Conservation (phyloP, 2,113 vertebrate genomes). For the Myanophis thanlyinensis region DNA sequence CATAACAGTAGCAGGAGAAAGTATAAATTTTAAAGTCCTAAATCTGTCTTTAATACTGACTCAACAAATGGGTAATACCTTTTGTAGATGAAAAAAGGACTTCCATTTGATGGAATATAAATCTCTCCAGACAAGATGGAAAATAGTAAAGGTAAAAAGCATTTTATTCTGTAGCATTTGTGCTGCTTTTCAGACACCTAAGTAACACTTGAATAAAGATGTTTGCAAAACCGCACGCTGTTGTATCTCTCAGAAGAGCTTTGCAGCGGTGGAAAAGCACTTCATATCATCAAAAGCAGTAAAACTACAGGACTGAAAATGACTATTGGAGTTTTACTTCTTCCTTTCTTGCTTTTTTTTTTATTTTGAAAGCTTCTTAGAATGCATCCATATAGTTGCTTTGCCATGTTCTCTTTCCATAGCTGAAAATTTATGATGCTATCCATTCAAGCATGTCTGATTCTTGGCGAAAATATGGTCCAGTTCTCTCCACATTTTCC, state of each 20-base stretch:
- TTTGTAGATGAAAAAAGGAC: constrained; percentile 17
- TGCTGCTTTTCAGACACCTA: constrained; percentile 11
- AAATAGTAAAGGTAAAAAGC: constrained; percentile 16
- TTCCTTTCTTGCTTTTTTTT: neutral
- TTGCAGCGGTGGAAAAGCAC: neutral
- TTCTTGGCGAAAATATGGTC: neutral
- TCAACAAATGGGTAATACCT: constrained; percentile 4
- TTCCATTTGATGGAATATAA: constrained; percentile 4
- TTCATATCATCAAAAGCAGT: neutral
- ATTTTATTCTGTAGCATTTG: neutral
- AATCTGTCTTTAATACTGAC: constrained; percentile 6
- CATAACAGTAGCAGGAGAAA: neutral
- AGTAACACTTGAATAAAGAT: constrained; percentile 3
- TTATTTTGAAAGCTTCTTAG: neutral
- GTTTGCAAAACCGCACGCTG: constrained; percentile 14
- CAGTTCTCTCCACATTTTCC: neutral
- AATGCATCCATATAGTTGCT: neutral
- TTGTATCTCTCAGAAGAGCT: constrained; percentile 12
- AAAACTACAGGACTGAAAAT: neutral
- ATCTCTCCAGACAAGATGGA: neutral
- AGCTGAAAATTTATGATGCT: neutral
- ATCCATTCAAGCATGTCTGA: neutral
- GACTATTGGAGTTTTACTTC: neutral
- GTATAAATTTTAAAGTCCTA: neutral
- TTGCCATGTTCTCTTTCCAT: neutral